phyloP scores from a whole-genome alignment of 2,797 vertebrate species.

The Chaenodraco wilsoni region DNA sequence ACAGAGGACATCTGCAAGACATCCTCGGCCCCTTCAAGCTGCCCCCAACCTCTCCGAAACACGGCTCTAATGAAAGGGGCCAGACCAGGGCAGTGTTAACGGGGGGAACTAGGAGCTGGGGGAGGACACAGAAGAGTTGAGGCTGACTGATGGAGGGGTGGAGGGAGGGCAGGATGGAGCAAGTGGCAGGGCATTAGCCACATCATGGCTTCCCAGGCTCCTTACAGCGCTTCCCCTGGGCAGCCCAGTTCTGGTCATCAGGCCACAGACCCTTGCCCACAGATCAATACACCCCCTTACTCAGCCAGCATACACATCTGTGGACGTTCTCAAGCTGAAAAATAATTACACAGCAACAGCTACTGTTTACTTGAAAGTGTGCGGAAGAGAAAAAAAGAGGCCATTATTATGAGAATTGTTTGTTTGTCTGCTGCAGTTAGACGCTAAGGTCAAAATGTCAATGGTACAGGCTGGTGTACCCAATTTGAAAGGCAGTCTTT shows the following conservation, averaged over 20 bases:
- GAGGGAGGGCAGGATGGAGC: conserved; percentile 40
- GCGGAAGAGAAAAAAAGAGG: conserved; percentile 33
- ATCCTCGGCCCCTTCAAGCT: conserved; percentile 73
- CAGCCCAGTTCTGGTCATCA: conserved; percentile 75
- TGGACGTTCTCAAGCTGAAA: conserved; percentile 82
- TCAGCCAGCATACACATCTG: conserved; percentile 72
- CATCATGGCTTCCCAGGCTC: conserved; percentile 82
- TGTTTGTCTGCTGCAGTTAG: conserved; percentile 74
- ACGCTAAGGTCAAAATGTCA: conserved; percentile 76
- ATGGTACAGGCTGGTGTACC: conserved; percentile 56
- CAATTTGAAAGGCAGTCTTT: conserved; percentile 71
- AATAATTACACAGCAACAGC: conserved; percentile 82
- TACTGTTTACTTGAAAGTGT: conserved; percentile 76
- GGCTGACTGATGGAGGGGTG: conserved; percentile 66
- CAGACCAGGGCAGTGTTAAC: conserved; percentile 68
- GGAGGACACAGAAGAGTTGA: conserved; percentile 65
- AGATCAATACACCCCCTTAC: conserved; percentile 77
- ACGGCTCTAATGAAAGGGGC: conserved; percentile 79
- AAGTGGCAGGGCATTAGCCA: conserved; percentile 85
- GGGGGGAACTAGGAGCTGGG: conserved; percentile 65
- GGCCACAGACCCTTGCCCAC: conserved; percentile 79
- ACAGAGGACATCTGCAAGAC: conserved; percentile 84
- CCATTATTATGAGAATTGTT: conserved; percentile 74
- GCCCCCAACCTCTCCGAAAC: conserved; percentile 71
- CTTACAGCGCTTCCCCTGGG: conserved; percentile 78